Percentiles rank a stretch among this genome's conserved stretches.
These are phyloP conservation scores for Sminthurinus aureus DNA, from an alignment of 2,888 invertebrate genomes.

Conservation along the genomic window DNA sequence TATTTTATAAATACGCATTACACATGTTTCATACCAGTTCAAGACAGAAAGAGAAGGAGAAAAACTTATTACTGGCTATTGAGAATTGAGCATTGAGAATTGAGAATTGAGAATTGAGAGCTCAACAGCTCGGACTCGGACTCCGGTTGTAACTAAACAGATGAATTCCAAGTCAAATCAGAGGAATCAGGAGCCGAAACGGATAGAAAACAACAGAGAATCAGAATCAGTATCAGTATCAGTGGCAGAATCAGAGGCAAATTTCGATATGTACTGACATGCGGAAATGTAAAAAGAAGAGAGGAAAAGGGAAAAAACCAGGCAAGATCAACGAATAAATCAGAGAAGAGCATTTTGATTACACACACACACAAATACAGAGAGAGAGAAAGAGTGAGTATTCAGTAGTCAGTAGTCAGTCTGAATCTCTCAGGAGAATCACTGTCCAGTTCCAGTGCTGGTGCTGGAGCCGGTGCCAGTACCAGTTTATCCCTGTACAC, in stretches of 20 bases:
- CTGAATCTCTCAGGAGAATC: conserved; percentile 37
- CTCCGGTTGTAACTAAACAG: too few species aligned
- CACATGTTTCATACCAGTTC: too few species aligned
- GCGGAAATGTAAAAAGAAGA: too few species aligned
- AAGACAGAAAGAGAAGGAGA: too few species aligned
- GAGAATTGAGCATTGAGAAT: background rate
- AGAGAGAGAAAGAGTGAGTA: conserved; percentile 24
- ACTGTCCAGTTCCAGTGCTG: conserved; percentile 31
- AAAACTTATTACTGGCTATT: too few species aligned
- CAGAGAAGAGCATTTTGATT: conserved; percentile 43
- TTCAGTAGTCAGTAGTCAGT: conserved; percentile 23
- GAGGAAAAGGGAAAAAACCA: conserved; percentile 14
- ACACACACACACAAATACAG: background rate
- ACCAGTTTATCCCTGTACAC: too few species aligned
- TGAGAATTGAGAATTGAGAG: background rate
- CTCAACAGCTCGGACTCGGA: too few species aligned
- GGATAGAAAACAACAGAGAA: background rate
- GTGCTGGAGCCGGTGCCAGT: background rate
- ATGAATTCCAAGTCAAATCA: too few species aligned
- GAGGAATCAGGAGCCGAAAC: background rate
- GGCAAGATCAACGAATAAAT: conserved; percentile 40
- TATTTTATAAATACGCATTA: background rate
- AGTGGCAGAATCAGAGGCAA: conserved; percentile 6
- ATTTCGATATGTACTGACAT: background rate
- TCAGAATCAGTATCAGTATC: too few species aligned